These are phyloP conservation scores for Thamnophis sirtalis DNA, from an alignment of 2,113 vertebrate genomes.

Conservation along the genomic window DNA sequence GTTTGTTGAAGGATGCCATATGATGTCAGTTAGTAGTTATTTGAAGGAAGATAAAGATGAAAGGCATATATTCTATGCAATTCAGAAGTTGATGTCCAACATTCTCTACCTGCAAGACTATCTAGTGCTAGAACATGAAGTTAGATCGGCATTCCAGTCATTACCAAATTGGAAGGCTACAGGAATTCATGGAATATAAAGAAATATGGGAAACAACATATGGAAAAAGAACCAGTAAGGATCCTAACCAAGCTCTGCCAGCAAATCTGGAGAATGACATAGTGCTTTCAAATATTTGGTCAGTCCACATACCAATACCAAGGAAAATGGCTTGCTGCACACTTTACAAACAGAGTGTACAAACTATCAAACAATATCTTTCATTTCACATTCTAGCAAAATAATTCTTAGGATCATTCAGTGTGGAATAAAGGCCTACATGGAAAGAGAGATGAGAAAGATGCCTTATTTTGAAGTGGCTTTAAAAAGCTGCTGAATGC, in stretches of 20 bases:
- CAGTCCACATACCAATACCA: neutral
- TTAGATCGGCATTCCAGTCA: neutral
- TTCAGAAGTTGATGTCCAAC: neutral
- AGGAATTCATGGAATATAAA: neutral
- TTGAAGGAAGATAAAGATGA: neutral
- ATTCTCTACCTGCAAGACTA: neutral
- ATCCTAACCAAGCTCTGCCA: neutral
- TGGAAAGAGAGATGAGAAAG: neutral
- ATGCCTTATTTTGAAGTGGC: neutral
- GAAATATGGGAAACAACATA: neutral
- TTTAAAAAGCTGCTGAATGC: too few relatives aligned
- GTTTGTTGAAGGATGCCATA: neutral
- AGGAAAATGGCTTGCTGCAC: neutral
- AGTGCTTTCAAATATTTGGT: neutral
- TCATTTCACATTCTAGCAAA: neutral
- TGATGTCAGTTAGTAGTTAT: neutral
- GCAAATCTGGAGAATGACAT: neutral
- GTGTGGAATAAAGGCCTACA: neutral
- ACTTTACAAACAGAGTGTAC: neutral
- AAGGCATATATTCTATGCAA: neutral
- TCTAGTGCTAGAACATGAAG: neutral
- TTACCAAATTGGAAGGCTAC: neutral
- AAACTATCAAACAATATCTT: neutral
- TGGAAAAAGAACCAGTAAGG: neutral
- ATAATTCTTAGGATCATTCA: neutral